Conservation (phyloP, 2,113 vertebrate genomes). For the Tamias sibiricus region DNA sequence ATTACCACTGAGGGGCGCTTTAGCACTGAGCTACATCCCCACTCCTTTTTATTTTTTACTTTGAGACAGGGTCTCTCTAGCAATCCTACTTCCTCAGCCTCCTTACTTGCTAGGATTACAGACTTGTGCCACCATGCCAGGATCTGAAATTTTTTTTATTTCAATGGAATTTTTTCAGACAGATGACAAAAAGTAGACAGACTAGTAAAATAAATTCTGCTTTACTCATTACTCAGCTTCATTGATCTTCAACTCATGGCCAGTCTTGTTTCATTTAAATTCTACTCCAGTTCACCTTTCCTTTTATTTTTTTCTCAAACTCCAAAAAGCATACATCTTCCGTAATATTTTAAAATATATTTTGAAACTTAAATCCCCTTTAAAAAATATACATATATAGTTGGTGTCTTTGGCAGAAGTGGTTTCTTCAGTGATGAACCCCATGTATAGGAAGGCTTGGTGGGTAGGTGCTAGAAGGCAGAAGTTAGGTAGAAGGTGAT, state of each 20-base stretch:
- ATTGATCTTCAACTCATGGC: neutral
- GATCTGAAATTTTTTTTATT: neutral
- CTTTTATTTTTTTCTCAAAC: constrained; percentile 3
- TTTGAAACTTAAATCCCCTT: no score
- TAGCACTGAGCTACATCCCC: neutral
- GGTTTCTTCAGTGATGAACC: neutral
- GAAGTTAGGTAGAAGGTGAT: neutral
- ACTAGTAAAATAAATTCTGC: neutral
- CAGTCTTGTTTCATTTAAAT: neutral
- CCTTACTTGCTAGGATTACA: no score
- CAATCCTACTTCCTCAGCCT: no score
- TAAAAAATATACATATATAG: no score
- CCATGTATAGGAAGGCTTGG: neutral
- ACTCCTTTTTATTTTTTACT: neutral
- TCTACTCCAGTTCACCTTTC: neutral
- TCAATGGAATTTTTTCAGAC: constrained; percentile 40
- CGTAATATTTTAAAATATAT: constrained; percentile 15
- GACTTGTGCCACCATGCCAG: no score
- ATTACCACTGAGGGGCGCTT: no score
- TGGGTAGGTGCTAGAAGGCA: neutral
- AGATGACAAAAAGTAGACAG: neutral
- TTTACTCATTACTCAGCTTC: neutral
- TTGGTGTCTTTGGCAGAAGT: neutral
- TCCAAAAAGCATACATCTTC: neutral
- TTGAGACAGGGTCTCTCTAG: no score